These are phyloP conservation scores for Cyrtorhinus lividipennis DNA, from an alignment of 1,140 invertebrate species.

Conservation along the genomic window DNA sequence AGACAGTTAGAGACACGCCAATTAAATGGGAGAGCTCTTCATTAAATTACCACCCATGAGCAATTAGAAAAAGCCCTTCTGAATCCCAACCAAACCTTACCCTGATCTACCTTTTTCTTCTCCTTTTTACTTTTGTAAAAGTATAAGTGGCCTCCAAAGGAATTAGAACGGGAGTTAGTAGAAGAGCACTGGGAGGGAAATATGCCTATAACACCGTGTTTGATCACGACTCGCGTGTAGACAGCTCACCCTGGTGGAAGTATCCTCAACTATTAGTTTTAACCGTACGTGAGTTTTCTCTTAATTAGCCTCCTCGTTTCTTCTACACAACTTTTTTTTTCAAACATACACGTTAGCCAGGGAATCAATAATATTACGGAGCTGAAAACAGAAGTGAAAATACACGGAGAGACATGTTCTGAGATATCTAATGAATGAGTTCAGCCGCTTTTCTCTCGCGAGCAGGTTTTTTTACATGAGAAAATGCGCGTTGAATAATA, in stretches of 20 bases:
- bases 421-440: too few relatives aligned
- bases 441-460: not conserved
- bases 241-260: not conserved
- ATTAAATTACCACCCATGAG: not conserved
- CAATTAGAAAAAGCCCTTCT: not conserved
- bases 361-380: not conserved
- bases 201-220: not conserved
- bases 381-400: not conserved
- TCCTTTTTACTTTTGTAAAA: not conserved
- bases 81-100: not conserved
- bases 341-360: not conserved
- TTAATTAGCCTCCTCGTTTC: not conserved
- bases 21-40: not conserved
- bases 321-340: not conserved
- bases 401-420: not conserved
- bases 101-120: not conserved
- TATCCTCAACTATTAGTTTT: not conserved
- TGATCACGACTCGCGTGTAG: not conserved
- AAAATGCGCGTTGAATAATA: not conserved
- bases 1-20: not conserved
- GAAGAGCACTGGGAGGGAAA: not conserved
- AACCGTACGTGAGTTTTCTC: not conserved
- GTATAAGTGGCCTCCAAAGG: not conserved
- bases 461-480: not conserved
- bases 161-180: not conserved